Percentiles rank a stretch among this genome's conserved stretches.
Conservation (phyloP, 2,113 vertebrate genomes). For the Potamarius usumacintae region DNA sequence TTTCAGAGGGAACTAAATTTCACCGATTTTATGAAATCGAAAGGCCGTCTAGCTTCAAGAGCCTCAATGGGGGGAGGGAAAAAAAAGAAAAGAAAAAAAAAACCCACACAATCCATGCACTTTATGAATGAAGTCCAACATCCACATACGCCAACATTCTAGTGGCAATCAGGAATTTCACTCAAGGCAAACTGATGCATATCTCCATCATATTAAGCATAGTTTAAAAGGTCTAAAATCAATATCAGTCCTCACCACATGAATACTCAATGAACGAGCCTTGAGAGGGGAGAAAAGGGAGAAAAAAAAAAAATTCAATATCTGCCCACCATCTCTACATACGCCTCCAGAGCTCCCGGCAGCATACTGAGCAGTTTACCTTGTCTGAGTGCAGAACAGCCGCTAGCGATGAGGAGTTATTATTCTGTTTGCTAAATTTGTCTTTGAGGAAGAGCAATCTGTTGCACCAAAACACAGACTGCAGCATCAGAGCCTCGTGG, state of each 20-base stretch:
- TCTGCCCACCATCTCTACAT: conserved; percentile 26
- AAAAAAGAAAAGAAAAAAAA: background rate
- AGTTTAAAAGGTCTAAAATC: conserved; percentile 51
- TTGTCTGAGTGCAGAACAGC: conserved; percentile 15
- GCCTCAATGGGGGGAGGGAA: too few species aligned
- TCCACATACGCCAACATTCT: conserved; percentile 3
- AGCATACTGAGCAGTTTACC: conserved; percentile 24
- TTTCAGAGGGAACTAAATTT: too few species aligned
- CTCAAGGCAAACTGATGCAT: conserved; percentile 30
- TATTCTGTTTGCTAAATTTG: conserved; percentile 26
- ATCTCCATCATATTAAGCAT: conserved; percentile 43
- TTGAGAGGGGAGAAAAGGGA: background rate
- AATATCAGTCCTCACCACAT: conserved; percentile 41
- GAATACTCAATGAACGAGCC: conserved; percentile 40
- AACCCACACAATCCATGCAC: background rate
- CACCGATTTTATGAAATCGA: too few species aligned
- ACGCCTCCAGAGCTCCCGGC: conserved; percentile 4
- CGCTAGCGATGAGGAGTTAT: background rate
- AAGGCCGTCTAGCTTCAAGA: too few species aligned
- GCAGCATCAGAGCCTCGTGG: background rate
- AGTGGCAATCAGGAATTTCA: conserved; percentile 21
- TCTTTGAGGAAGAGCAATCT: conserved; percentile 23
- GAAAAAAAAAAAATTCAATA: conserved; percentile 36
- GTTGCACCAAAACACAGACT: conserved; percentile 13
- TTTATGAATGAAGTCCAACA: background rate